Conservation (phyloP, 35 echinoderm and acorn worm species). For the Heliocidaris tuberculata region DNA sequence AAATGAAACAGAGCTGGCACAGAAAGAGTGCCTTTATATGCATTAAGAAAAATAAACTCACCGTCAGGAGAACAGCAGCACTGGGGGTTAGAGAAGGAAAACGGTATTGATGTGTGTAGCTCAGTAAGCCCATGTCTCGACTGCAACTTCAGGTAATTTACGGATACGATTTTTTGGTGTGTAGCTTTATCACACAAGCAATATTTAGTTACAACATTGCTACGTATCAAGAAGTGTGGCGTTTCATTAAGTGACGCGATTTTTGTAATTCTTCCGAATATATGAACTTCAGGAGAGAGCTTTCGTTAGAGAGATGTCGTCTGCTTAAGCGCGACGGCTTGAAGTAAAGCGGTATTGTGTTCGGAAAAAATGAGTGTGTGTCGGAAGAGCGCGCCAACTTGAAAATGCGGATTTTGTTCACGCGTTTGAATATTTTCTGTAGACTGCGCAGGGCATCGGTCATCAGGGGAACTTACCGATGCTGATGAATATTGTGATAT, state of each 20-base stretch:
- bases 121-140: not conserved
- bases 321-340: not conserved
- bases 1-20: not conserved
- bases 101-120: not conserved
- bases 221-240: not conserved
- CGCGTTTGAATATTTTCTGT: not conserved
- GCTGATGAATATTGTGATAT: not conserved
- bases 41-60: not conserved
- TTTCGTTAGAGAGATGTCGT: not conserved
- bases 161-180: not conserved
- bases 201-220: not conserved
- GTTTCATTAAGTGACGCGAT: not conserved
- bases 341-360: not conserved
- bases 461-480: not conserved
- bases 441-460: not conserved
- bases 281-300: not conserved
- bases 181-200: not conserved
- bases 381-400: not conserved
- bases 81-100: not conserved
- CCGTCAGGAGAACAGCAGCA: not conserved
- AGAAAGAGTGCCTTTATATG: not conserved
- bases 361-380: not conserved
- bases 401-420: not conserved
- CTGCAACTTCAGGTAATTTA: not conserved
- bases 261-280: not conserved